Percentiles rank a stretch among this genome's conserved stretches.
phyloP scores from a whole-genome alignment of 2,797 vertebrate genomes.

The Harpagifer antarcticus region DNA sequence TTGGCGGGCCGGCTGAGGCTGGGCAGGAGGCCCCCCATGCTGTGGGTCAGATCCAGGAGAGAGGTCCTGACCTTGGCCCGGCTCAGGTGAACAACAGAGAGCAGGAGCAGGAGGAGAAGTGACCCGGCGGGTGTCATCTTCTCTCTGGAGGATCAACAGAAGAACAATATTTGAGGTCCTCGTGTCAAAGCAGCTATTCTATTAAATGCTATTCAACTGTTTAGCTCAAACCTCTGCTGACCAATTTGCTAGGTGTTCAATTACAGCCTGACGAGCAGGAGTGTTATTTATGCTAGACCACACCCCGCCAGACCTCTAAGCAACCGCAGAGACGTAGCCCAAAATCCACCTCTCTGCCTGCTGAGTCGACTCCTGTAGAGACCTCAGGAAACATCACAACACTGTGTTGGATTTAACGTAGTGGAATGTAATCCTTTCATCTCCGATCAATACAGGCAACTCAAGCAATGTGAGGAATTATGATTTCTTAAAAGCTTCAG shows the following conservation, averaged over 20 bases:
- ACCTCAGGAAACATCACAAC: slow-evolving; percentile 22
- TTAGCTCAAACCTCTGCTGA: slow-evolving; percentile 26
- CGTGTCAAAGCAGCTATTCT: background rate
- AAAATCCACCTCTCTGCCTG: slow-evolving; percentile 41
- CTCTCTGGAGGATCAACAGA: slow-evolving; percentile 55
- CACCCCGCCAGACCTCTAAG: slow-evolving; percentile 54
- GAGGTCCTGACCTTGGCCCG: slow-evolving; percentile 62
- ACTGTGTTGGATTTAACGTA: slow-evolving; percentile 8
- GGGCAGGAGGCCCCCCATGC: slow-evolving; percentile 68
- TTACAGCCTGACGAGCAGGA: slow-evolving; percentile 26
- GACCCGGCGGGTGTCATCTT: slow-evolving; percentile 67
- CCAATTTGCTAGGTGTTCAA: slow-evolving; percentile 32
- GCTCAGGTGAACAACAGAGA: slow-evolving; percentile 58
- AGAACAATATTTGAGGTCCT: slow-evolving; percentile 3
- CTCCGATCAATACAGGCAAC: slow-evolving; percentile 19
- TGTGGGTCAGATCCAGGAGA: slow-evolving; percentile 58
- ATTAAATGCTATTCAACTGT: slow-evolving; percentile 2
- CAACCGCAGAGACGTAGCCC: slow-evolving; percentile 43
- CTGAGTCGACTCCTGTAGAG: slow-evolving; percentile 41
- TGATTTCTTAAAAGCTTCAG: slow-evolving; percentile 22
- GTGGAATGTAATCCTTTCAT: slow-evolving; percentile 25
- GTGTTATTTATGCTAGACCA: slow-evolving; percentile 54
- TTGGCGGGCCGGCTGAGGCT: slow-evolving; percentile 86
- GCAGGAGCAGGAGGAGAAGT: slow-evolving; percentile 60
- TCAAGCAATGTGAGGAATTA: slow-evolving; percentile 4